Evolutionary conservation across 2,113 vertebrate genomes (phyloP).

Genomic region (Tragelaphus imberbis): DNA sequence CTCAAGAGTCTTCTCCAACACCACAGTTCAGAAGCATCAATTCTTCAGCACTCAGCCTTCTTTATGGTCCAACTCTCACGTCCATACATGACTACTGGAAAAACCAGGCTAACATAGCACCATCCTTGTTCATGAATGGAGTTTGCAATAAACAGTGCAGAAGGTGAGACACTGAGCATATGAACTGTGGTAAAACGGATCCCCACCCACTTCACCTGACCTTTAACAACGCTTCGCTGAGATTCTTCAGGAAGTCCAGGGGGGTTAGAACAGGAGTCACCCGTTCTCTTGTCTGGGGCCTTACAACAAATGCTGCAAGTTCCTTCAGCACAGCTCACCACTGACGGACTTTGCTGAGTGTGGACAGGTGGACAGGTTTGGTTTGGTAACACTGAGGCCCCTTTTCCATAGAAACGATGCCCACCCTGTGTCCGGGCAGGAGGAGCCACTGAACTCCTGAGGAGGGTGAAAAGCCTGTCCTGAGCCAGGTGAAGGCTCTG

Average conservation of each 20-base stretch:
- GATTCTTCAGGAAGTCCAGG: background rate
- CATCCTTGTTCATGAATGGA: background rate
- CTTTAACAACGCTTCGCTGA: background rate
- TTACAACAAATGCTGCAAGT: background rate
- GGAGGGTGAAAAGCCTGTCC: background rate
- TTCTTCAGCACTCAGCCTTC: background rate
- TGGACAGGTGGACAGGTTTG: background rate
- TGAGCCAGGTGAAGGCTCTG: accelerated
- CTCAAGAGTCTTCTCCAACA: background rate
- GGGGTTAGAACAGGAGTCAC: background rate
- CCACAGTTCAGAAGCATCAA: background rate
- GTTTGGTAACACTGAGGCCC: background rate
- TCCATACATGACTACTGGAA: background rate
- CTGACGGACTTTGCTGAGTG: background rate
- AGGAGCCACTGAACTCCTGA: accelerated
- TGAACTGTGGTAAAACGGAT: background rate
- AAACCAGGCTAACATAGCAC: background rate
- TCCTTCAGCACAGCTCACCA: background rate
- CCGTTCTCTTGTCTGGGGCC: background rate
- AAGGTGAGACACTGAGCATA: background rate
- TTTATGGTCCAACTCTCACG: background rate
- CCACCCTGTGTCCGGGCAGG: background rate
- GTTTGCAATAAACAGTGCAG: background rate
- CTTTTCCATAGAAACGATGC: background rate
- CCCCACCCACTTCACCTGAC: background rate